phyloP scores from a whole-genome alignment of 2,113 vertebrate genomes.

The Malaclemys terrapin region DNA sequence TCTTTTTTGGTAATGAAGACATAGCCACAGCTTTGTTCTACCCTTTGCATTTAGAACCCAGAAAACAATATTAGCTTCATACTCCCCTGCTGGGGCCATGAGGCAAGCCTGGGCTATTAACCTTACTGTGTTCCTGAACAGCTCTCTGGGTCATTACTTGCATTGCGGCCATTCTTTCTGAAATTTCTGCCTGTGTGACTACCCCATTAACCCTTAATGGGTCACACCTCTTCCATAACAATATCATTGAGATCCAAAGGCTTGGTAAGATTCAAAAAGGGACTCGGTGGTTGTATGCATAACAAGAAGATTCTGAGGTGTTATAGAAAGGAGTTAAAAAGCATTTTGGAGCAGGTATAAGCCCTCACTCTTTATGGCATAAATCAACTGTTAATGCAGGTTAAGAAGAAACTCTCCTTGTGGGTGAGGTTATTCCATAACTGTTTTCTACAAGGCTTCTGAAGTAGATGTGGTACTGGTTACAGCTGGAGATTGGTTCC shows the following conservation, averaged over 20 bases:
- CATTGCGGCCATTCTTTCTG: not conserved
- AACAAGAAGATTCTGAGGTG: not conserved
- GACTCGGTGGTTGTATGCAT: not conserved
- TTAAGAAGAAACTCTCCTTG: not conserved
- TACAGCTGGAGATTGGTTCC: not conserved
- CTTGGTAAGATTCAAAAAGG: not conserved
- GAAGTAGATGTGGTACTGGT: fast-evolving
- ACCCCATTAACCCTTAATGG: not conserved
- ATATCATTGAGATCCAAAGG: not conserved
- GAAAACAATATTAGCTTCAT: not conserved
- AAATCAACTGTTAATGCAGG: not conserved
- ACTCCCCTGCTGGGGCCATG: not conserved
- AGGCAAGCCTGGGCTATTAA: not conserved
- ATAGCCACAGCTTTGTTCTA: no score
- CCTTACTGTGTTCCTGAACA: fast-evolving
- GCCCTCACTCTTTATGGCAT: not conserved
- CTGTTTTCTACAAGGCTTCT: not conserved
- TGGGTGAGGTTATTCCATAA: not conserved
- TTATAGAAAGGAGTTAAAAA: not conserved
- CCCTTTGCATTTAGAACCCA: not conserved
- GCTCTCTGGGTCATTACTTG: slow-evolving; percentile 6
- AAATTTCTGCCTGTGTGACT: not conserved
- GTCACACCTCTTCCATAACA: not conserved
- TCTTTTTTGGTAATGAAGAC: no score
- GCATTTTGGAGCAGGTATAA: not conserved